Base-by-base conservation (phyloP, 1,140 invertebrate genomes). In the Magallana ariakensis region DNA sequence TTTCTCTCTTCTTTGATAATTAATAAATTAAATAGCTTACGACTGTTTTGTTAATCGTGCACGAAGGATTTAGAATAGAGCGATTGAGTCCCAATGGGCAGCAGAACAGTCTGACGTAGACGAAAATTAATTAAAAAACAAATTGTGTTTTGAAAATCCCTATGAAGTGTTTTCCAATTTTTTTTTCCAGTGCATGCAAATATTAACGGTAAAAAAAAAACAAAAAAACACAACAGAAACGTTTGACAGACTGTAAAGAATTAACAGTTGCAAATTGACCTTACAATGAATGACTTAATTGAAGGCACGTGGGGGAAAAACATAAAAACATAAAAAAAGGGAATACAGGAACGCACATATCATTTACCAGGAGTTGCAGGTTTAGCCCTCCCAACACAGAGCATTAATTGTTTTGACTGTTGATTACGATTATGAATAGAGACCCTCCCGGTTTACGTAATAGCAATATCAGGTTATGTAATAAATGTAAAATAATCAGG, bases 371-470 rank as follows among this genome's bases (percentile, higher is more conserved):
- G 33, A 46, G 33, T 46, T 46, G 33, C 33, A 46, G 33, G 33
- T 46, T 46, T 46, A 75, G 66, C 66, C 22, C 22, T 46, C 66
- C 9, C 10, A 26, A 26, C 22, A 75, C 66, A 75, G 66, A 75
- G 66, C 22, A 75, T 75, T 75, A 75, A 75, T 75, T 75, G 66
- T 75, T 33, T 13, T 33, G 66, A 75, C 66, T 33, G 22, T 6
- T 75, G 66, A 75, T 75, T 75, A 11, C 58, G 58, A 60, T 75
- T 13, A 10, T 75, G 19, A 19, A 33, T 75, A 26, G 66, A 75
- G 66, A 33, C 66, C 66, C 66, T 75, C 66, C 66, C 66, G 13
- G 9, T 75, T 75, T 75, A 75, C 66, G 22, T 75, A 75, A 75
- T 75, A 75, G 3, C 13, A 26, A 22, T 75, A 75, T 75, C 66